Percentiles rank a stretch among this genome's conserved stretches.
Conservation (phyloP, 2,797 vertebrate genomes). For the Pangasius larnaudii region DNA sequence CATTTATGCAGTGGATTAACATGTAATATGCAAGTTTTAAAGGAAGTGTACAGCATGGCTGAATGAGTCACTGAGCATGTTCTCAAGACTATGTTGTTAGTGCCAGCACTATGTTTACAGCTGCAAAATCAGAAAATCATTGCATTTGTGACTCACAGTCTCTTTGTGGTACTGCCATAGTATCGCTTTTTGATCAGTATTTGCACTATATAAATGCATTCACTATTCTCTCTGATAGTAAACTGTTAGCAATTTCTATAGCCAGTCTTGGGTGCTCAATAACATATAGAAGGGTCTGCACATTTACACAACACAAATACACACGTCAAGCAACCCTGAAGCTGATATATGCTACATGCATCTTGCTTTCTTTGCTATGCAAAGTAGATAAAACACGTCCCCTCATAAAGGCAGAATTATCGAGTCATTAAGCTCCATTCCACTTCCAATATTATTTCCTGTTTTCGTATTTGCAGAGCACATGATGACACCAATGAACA, state of each 20-base stretch:
- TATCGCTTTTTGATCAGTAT: not conserved
- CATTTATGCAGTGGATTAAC: slow-evolving; percentile 1
- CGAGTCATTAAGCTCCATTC: slow-evolving; percentile 47
- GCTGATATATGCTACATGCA: not conserved
- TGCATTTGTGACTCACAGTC: not conserved
- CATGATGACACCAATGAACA: slow-evolving; percentile 71
- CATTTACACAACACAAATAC: not conserved
- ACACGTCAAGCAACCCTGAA: not conserved
- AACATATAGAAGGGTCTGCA: not conserved
- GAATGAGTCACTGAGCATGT: not conserved
- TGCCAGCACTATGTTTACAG: not conserved
- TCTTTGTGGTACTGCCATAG: not conserved
- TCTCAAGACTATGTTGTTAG: not conserved
- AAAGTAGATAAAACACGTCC: slow-evolving; percentile 68
- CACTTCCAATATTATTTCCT: slow-evolving; percentile 51
- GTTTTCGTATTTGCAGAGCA: slow-evolving; percentile 45
- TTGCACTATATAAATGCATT: not conserved
- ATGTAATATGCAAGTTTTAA: slow-evolving; percentile 1
- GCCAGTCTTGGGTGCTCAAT: no score
- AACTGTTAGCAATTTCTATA: not conserved
- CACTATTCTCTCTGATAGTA: not conserved
- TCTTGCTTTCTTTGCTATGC: slow-evolving; percentile 34
- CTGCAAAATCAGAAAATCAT: not conserved
- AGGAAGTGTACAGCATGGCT: slow-evolving; percentile 3
- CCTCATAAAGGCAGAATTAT: slow-evolving; percentile 75